Percentiles rank a stretch among this genome's conserved stretches.
phyloP scores from a whole-genome alignment of 2,797 vertebrate genomes.

The Oreortyx pictus region DNA sequence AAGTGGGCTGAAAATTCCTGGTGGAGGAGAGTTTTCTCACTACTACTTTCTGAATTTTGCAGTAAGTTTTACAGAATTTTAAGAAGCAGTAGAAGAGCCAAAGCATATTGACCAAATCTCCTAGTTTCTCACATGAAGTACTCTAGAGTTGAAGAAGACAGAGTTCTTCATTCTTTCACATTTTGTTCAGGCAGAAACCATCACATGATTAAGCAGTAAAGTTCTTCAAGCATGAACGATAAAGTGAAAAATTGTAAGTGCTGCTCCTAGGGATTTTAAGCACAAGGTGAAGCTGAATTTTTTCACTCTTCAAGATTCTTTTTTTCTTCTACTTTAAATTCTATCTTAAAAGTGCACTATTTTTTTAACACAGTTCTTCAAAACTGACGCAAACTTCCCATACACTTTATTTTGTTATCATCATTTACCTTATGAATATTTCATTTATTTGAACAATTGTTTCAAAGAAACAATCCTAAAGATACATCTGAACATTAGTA shows the following conservation, averaged over 20 bases:
- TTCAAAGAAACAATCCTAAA: not conserved
- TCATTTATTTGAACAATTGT: not conserved
- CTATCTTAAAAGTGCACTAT: not conserved
- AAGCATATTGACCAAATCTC: conserved; percentile 22
- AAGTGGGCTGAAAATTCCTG: conserved; percentile 76
- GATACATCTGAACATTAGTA: not conserved
- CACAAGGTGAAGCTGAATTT: not conserved
- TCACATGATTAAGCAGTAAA: conserved; percentile 48
- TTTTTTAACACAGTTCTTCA: conserved; percentile 17
- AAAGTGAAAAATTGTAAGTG: conserved; percentile 40
- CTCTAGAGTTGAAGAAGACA: not conserved
- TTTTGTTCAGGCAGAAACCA: not conserved
- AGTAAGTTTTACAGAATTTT: conserved; percentile 48
- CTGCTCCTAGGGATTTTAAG: conserved; percentile 4
- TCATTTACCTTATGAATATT: not conserved
- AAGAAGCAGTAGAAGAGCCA: not conserved
- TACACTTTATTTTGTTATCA: accelerated
- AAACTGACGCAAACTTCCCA: not conserved
- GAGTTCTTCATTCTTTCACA: not conserved
- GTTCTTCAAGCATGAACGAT: conserved; percentile 31
- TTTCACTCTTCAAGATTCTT: not conserved
- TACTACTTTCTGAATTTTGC: conserved; percentile 40
- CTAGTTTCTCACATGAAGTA: not conserved
- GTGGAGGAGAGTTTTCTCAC: conserved; percentile 56
- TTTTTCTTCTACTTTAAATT: not conserved